Evolutionary conservation across 53 echinoderm and acorn worm genomes (phyloP).

Genomic region (Holothuria scabra): DNA sequence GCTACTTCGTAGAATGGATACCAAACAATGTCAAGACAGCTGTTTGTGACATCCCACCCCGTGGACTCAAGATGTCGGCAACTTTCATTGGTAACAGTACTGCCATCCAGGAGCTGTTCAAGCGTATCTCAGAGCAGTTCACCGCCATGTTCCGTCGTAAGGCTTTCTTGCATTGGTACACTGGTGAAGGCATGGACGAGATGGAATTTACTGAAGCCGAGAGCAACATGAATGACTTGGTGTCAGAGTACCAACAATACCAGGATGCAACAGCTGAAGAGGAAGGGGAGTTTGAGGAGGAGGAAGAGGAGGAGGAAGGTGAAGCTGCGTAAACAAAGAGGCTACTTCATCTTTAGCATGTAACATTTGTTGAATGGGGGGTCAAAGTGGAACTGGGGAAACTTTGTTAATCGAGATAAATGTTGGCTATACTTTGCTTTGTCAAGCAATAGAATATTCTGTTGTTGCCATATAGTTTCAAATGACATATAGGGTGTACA

Average conservation of each 20-base stretch:
- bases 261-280: conserved; percentile 91
- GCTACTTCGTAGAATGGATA: conserved; percentile 94
- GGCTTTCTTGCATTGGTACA: conserved; percentile 89
- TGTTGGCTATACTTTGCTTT: too few species aligned
- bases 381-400: too few species aligned
- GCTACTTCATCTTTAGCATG: too few species aligned
- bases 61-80: conserved; percentile 78
- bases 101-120: conserved; percentile 88
- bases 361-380: too few species aligned
- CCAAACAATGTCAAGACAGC: conserved; percentile 88
- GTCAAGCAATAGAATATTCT: too few species aligned
- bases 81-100: conserved; percentile 88
- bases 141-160: conserved; percentile 86
- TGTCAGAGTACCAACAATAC: conserved; percentile 87
- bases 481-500: too few species aligned
- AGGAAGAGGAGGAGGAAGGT: conserved; percentile 63
- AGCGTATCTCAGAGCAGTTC: conserved; percentile 84
- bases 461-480: too few species aligned
- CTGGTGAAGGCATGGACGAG: conserved; percentile 85
- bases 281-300: conserved; percentile 88
- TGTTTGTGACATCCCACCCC: conserved; percentile 81
- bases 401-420: too few species aligned
- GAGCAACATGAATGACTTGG: conserved; percentile 87
- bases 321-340: background rate
- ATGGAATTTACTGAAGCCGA: conserved; percentile 86